Conservation (phyloP, 2,888 invertebrate species). For the Apodemia mormo region DNA sequence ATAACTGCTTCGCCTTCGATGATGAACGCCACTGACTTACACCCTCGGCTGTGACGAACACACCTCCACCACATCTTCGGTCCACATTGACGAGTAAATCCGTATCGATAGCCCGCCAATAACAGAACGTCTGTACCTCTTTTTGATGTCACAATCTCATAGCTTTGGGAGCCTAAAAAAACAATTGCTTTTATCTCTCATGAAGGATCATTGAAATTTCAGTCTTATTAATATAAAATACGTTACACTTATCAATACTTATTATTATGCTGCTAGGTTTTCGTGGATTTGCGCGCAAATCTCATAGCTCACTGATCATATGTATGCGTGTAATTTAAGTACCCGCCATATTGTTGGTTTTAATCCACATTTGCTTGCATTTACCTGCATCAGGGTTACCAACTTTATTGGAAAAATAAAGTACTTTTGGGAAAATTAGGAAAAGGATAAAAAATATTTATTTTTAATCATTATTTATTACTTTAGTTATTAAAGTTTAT, state of each 20-base stretch:
- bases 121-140: not conserved
- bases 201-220: not conserved
- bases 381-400: too few relatives aligned
- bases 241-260: not conserved
- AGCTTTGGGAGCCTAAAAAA: not conserved
- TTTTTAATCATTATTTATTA: too few relatives aligned
- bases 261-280: not conserved
- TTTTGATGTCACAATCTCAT: slow-evolving; percentile 5
- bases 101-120: not conserved
- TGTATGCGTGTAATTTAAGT: not conserved
- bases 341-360: not conserved
- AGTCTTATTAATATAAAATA: not conserved
- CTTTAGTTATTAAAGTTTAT: too few relatives aligned
- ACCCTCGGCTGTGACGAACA: slow-evolving; percentile 3
- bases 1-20: not conserved
- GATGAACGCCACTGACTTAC: slow-evolving; percentile 3
- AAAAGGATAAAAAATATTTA: too few relatives aligned
- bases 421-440: too few relatives aligned
- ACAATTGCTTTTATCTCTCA: not conserved
- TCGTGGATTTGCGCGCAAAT: not conserved
- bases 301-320: not conserved
- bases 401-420: too few relatives aligned
- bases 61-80: slow-evolving; percentile 11
- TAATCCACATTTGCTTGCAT: too few relatives aligned
- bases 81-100: not conserved